Evolutionary conservation across 2,888 invertebrate genomes (phyloP).

Genomic region (Sinelater perroti): DNA sequence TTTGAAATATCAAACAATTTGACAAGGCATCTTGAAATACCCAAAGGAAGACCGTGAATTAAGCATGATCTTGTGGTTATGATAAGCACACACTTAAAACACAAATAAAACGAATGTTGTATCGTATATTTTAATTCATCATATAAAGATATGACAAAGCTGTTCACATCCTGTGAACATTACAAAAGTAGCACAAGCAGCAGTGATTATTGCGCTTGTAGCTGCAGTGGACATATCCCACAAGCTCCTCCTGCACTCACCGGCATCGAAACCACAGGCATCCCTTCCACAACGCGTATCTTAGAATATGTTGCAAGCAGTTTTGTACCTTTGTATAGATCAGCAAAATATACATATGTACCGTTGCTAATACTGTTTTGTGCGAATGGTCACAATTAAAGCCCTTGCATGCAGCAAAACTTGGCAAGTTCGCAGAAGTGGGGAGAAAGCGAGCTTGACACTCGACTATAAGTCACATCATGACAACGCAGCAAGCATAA

Average conservation of each 20-base stretch:
- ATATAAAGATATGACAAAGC: conserved; percentile 33
- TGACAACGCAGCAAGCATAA: too few species aligned
- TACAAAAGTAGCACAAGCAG: conserved; percentile 20
- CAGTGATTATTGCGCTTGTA: conserved; percentile 7
- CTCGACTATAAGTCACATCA: too few species aligned
- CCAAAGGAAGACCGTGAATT: too few species aligned
- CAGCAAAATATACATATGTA: conserved; percentile 22
- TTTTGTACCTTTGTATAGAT: conserved; percentile 15
- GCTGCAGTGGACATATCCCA: background rate
- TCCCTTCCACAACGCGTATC: too few species aligned
- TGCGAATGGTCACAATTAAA: conserved; percentile 10
- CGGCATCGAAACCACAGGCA: too few species aligned
- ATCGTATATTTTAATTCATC: conserved; percentile 15
- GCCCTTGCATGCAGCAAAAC: conserved; percentile 10
- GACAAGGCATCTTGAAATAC: too few species aligned
- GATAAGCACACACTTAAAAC: too few species aligned
- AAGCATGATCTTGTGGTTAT: too few species aligned
- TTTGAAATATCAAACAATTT: too few species aligned
- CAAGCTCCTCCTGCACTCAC: background rate
- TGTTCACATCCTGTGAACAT: conserved; percentile 12
- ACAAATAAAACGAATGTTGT: too few species aligned
- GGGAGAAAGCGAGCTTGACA: too few species aligned
- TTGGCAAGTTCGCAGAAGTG: background rate
- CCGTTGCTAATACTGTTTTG: conserved; percentile 11
- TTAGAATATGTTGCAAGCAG: conserved; percentile 10